A percentile compares a stretch with the other conserved stretches of the same genome.
Conservation (phyloP, 1,140 invertebrate genomes). For the Danaus plexippus region DNA sequence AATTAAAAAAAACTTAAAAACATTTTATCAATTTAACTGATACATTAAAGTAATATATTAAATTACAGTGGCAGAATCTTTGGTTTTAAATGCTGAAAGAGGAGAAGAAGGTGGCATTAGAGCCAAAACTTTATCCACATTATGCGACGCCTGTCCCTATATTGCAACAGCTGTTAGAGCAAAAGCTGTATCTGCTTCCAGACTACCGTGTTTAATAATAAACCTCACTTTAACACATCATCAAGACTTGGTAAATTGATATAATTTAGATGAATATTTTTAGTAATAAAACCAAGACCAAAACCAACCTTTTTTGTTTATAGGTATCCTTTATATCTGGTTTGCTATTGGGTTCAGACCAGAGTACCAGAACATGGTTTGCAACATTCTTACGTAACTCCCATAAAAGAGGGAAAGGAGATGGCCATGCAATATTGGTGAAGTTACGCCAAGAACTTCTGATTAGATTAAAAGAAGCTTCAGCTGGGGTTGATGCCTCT, state of each 20-base stretch:
- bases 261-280: neutral
- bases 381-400: slow-evolving; percentile 91
- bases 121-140: slow-evolving; percentile 77
- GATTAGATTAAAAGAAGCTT: slow-evolving; percentile 69
- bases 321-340: slow-evolving; percentile 92
- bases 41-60: slow-evolving; percentile 17
- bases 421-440: slow-evolving; percentile 80
- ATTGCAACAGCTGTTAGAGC: slow-evolving; percentile 86
- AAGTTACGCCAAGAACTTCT: slow-evolving; percentile 86
- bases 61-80: slow-evolving; percentile 82
- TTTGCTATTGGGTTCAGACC: slow-evolving; percentile 91
- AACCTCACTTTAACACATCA: slow-evolving; percentile 76
- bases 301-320: slow-evolving; percentile 19
- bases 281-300: neutral
- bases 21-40: slow-evolving; percentile 2
- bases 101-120: slow-evolving; percentile 83
- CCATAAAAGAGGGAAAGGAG: slow-evolving; percentile 87
- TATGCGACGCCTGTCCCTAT: slow-evolving; percentile 93
- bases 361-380: slow-evolving; percentile 92
- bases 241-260: slow-evolving; percentile 55
- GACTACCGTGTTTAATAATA: slow-evolving; percentile 90
- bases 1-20: slow-evolving; percentile 1
- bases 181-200: slow-evolving; percentile 89
- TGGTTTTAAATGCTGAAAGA: slow-evolving; percentile 91
- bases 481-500: slow-evolving; percentile 59